Conservation (phyloP, 2,888 invertebrate genomes). For the Spodoptera picta region DNA sequence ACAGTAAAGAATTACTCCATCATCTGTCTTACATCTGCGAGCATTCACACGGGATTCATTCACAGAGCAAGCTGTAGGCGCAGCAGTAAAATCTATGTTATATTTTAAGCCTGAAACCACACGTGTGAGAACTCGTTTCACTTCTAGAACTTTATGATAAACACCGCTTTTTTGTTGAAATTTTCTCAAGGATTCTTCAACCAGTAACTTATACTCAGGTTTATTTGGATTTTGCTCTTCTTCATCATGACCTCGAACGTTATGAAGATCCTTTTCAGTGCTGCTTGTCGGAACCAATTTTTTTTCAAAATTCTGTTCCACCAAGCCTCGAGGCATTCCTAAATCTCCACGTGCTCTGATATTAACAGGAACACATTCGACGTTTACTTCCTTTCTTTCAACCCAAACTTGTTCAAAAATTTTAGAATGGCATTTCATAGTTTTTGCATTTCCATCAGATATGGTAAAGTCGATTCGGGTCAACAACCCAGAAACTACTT, state of each 20-base stretch:
- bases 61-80: constrained; percentile 39
- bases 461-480: constrained; percentile 49
- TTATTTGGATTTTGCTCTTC: constrained; percentile 33
- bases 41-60: constrained; percentile 36
- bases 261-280: background rate
- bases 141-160: constrained; percentile 34
- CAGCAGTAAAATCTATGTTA: constrained; percentile 44
- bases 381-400: constrained; percentile 49
- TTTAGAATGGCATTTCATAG: constrained; percentile 44
- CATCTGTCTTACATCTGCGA: constrained; percentile 37
- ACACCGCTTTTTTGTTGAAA: constrained; percentile 23
- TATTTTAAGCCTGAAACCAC: constrained; percentile 52
- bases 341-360: constrained; percentile 32
- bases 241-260: constrained; percentile 12
- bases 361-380: constrained; percentile 59
- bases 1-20: constrained; percentile 27
- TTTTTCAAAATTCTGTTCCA: constrained; percentile 43
- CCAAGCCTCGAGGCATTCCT: constrained; percentile 25
- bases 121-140: constrained; percentile 32
- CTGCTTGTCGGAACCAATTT: constrained; percentile 35
- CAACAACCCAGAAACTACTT: constrained; percentile 52
- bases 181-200: constrained; percentile 44
- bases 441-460: background rate
- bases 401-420: constrained; percentile 57
- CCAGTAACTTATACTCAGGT: constrained; percentile 32